Base-by-base conservation (phyloP, 2,888 invertebrate genomes). In the Synanthedon andrenaeformis region DNA sequence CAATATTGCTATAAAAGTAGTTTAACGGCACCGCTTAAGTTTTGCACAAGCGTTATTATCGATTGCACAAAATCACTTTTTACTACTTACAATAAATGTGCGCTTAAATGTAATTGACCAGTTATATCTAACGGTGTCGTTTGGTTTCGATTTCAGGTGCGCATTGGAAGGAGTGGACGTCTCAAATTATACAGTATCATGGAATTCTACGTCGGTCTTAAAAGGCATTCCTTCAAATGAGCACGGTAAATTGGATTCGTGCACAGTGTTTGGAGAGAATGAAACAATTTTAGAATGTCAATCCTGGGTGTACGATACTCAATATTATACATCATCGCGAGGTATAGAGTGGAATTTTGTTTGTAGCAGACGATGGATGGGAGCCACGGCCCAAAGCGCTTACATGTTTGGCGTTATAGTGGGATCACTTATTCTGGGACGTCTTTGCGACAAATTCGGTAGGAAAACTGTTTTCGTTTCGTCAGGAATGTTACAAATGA, bases 271-370 rank as follows among this genome's bases (percentile, higher is more conserved):
- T 55, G 82, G 71, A 23, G 72, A 66, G 2, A 89, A 89, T 59
- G 70, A 74, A 49, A 76, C 80, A 3, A 55, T 75, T 41, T 64
- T 70, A 42, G 61, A 65, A 45, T 89, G 89, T 65, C 61, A 73
- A 6, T 77, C 88, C 0, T 95, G 93, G 90, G 90, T 92, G 0
- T 96, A 93, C 72, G 92, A 95, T 67, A 89, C 88, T 2, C 92
- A 91, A 1, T 94, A 92, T 70, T 93, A 92, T 65, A 79, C 90
- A 55, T 91, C 92, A 0, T 93, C 95, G 0, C 89, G 93, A 35
- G 92, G 91, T 2, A 93, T 94, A 41, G 94, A 96, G 75, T 96
- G 95, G 95, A 81, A 93, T 70, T 92, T 95, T 56, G 95, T 96
- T 0, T 96, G 96, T 72, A 90, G 90, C 58, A 85, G 89, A 45